phyloP scores from a whole-genome alignment of 2,113 vertebrate species.

The Empidonax alnorum region DNA sequence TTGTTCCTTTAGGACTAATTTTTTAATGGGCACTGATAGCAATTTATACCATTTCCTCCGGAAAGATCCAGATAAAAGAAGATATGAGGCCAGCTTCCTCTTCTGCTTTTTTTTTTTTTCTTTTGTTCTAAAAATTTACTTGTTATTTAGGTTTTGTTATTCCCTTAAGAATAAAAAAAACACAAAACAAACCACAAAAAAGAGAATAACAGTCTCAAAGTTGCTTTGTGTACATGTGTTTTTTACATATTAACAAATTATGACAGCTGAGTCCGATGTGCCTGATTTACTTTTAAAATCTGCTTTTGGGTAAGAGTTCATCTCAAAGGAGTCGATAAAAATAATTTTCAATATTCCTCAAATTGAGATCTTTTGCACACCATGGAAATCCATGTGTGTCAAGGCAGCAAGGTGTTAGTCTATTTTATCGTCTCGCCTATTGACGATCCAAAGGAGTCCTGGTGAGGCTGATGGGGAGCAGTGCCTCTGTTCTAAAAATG shows the following conservation, averaged over 20 bases:
- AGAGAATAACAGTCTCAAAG: not conserved
- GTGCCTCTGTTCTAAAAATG: slow-evolving; percentile 54
- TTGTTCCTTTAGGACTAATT: not conserved
- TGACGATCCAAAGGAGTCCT: not conserved
- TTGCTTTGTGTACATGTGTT: not conserved
- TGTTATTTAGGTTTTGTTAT: not conserved
- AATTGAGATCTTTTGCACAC: not conserved
- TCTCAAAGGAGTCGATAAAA: not conserved
- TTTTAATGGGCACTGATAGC: not conserved
- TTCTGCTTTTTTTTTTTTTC: not conserved
- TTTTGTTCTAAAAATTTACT: not conserved
- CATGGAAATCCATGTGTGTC: not conserved
- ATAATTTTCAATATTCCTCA: not conserved
- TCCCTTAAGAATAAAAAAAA: not conserved
- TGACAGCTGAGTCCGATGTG: not conserved
- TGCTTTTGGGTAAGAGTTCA: not conserved
- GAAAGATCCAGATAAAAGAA: not conserved
- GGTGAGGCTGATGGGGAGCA: not conserved
- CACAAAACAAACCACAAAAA: not conserved
- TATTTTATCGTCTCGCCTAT: not conserved
- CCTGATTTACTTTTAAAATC: not conserved
- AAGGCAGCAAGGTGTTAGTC: not conserved
- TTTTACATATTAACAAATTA: not conserved
- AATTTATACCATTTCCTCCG: not conserved
- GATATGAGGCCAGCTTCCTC: not conserved